Evolutionary conservation across 2,797 vertebrate species (phyloP).

Genomic region (Argyrosomus regius): DNA sequence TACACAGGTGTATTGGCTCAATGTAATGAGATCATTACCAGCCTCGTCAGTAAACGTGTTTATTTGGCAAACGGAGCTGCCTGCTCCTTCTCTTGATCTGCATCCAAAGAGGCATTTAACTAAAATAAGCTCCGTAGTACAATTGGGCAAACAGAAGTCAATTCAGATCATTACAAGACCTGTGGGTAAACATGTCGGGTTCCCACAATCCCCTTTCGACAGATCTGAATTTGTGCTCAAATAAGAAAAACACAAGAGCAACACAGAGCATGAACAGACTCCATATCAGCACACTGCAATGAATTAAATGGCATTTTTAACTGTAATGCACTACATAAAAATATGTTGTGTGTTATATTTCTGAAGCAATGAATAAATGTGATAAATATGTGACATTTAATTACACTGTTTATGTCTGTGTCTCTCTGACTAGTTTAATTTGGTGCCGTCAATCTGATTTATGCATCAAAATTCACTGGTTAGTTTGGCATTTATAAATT

Average conservation of each 20-base stretch:
- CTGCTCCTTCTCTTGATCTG: slow-evolving; percentile 77
- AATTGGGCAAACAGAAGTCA: slow-evolving; percentile 79
- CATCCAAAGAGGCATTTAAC: slow-evolving; percentile 84
- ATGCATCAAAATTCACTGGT: slow-evolving; percentile 19
- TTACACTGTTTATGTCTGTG: slow-evolving; percentile 35
- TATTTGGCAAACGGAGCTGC: slow-evolving; percentile 80
- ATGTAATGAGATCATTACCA: slow-evolving; percentile 86
- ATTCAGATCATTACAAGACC: slow-evolving; percentile 80
- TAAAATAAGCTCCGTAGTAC: slow-evolving; percentile 80
- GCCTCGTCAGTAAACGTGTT: slow-evolving; percentile 82
- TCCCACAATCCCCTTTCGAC: slow-evolving; percentile 60
- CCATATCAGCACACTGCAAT: slow-evolving; percentile 5
- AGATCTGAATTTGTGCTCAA: slow-evolving; percentile 43
- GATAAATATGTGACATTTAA: slow-evolving; percentile 32
- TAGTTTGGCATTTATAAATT: slow-evolving; percentile 18
- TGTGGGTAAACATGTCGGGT: slow-evolving; percentile 71
- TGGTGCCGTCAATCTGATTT: slow-evolving; percentile 27
- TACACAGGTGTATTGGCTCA: slow-evolving; percentile 86
- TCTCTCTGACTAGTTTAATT: slow-evolving; percentile 29
- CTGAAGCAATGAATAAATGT: slow-evolving; percentile 38
- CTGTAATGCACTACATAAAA: slow-evolving; percentile 22
- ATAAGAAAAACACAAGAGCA: slow-evolving; percentile 26
- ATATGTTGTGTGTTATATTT: slow-evolving; percentile 38
- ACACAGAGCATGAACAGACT: slow-evolving; percentile 14
- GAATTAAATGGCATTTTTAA: slow-evolving; percentile 25